Base-by-base conservation (phyloP, 2,888 invertebrate species). In the Octodonta nipae region DNA sequence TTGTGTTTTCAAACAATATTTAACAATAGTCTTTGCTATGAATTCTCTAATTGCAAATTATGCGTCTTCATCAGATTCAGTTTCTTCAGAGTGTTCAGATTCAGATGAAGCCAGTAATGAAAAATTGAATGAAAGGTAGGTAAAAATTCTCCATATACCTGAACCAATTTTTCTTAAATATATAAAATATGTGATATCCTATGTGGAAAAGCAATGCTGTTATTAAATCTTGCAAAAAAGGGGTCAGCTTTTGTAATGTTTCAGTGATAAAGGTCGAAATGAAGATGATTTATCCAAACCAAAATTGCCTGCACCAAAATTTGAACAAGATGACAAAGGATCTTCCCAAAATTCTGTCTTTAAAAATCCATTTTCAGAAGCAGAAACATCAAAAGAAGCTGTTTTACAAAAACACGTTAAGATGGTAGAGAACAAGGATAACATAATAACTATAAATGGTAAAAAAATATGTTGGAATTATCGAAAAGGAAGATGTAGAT, bases 391-490 rank as follows among this genome's bases (percentile, higher is more conserved):
- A 2, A 86, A 89, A 57, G 78, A 80, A 36, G 84, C 86, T 8
- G 77, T 87, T 35, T 64, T 91, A 20, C 52, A 50, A 14, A 41
- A 41, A 22, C 41, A 41, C 15, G 41, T 38, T 6, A 41, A 41
- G 30, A 41, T 41, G 41, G 38, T 41, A n/a, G 36, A 36, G 13
- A 32, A 33, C 20, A 91, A 75, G 56, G 75, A 75, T 43, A 73
- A 76, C n/a, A 46, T 54, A 4, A 73, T 75, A 48, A 75, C 76
- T 61, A 83, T 85, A 46, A 87, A 87, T 55, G 87, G 86, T 0
- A 83, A 80, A 51, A 84, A 82, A 56, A 81, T 91, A 38, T 92
- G 92, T 60, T 91, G 87, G 85, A 91, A 87, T 62, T 87, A 88
- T 56, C 70, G 86, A 20, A 88, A 87, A 56, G 89, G 91, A 1